phyloP scores from a whole-genome alignment of 2,797 vertebrate species.

The Chanos chanos region DNA sequence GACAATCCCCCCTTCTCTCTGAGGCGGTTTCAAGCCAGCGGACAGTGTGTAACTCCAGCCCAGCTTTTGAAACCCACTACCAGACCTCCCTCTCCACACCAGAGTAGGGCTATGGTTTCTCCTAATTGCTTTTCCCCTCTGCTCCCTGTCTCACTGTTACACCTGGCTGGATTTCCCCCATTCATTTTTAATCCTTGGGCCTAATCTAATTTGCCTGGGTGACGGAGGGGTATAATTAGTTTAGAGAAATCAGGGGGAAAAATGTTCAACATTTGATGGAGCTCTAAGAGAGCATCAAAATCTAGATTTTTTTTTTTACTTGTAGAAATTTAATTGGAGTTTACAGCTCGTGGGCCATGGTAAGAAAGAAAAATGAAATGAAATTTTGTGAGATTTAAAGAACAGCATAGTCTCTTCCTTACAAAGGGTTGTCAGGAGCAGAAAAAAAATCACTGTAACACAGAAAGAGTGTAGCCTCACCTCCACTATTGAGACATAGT shows the following conservation, averaged over 20 bases:
- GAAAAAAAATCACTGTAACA: too few species aligned
- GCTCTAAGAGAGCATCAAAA: constrained; percentile 8
- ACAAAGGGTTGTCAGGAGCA: not conserved
- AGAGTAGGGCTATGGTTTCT: constrained; percentile 56
- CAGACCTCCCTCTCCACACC: constrained; percentile 19
- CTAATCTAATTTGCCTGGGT: constrained; percentile 51
- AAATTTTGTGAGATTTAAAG: too few species aligned
- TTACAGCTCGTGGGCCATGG: too few species aligned
- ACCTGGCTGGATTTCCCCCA: constrained; percentile 55
- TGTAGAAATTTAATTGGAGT: too few species aligned
- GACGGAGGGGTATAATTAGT: constrained; percentile 50
- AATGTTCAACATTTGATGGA: constrained; percentile 38
- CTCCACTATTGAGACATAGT: too few species aligned
- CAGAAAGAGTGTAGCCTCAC: too few species aligned
- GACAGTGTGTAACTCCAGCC: constrained; percentile 49
- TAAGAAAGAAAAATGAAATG: too few species aligned
- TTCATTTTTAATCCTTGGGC: constrained; percentile 60
- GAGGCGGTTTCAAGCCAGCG: not conserved
- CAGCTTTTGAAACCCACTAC: constrained; percentile 46
- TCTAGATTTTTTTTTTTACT: too few species aligned
- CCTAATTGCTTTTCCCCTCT: constrained; percentile 55
- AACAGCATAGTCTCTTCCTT: too few species aligned
- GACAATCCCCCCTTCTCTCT: constrained; percentile 15
- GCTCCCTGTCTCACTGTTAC: constrained; percentile 54
- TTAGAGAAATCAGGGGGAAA: constrained; percentile 54